Conservation (phyloP, 2,888 invertebrate species). For the Apamea crenata region DNA sequence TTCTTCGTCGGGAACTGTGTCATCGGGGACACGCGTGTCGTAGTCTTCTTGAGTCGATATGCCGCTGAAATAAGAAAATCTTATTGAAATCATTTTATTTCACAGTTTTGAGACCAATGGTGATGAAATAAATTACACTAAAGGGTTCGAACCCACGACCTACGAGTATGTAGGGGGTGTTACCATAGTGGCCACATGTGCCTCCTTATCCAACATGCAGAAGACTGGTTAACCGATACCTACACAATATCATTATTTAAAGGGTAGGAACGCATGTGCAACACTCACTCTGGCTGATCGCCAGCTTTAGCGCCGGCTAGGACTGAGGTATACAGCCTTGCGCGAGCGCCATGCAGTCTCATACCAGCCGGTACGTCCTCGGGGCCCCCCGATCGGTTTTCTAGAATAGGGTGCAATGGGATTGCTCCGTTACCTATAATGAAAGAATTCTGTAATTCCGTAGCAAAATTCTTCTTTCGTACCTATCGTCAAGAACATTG, state of each 20-base stretch:
- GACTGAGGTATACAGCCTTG: conserved; percentile 86
- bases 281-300: conserved; percentile 82
- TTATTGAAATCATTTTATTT: not conserved
- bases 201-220: not conserved
- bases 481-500: not conserved
- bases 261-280: not conserved
- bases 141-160: not conserved
- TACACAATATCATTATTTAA: not conserved
- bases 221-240: not conserved
- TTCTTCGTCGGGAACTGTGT: conserved; percentile 82
- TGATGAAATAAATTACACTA: too few species aligned
- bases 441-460: conserved; percentile 8
- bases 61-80: conserved; percentile 69
- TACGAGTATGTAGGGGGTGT: not conserved
- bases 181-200: not conserved
- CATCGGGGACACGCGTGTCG: conserved; percentile 77
- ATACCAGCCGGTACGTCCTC: conserved; percentile 86
- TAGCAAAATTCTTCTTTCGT: not conserved
- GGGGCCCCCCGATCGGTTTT: conserved; percentile 75
- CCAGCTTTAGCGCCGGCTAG: conserved; percentile 83
- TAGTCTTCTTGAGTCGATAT: conserved; percentile 77
- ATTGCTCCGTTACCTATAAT: conserved; percentile 66
- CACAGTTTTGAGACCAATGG: too few species aligned
- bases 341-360: conserved; percentile 84
- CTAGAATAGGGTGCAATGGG: conserved; percentile 76